phyloP scores from a whole-genome alignment of 2,888 invertebrate genomes.

The Cerastis leucographa region DNA sequence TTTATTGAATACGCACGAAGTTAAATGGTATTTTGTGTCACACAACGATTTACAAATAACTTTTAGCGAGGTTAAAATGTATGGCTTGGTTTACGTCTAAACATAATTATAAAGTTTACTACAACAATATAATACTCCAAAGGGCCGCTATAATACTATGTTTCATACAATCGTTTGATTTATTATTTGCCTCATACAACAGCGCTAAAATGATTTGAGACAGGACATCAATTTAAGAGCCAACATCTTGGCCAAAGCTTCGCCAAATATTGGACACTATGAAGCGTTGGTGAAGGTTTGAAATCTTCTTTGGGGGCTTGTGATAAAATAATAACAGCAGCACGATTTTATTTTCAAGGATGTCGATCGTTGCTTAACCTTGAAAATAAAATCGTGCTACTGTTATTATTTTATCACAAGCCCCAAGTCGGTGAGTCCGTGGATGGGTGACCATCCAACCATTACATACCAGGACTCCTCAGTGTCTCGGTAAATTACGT shows the following conservation, averaged over 20 bases:
- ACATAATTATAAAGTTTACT: slow-evolving; percentile 22
- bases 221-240: slow-evolving; percentile 34
- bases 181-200: slow-evolving; percentile 22
- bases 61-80: not conserved
- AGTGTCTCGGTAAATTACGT: not conserved
- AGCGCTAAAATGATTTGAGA: slow-evolving; percentile 29
- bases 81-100: slow-evolving; percentile 15
- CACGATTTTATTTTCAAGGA: not conserved
- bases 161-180: slow-evolving; percentile 2
- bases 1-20: not conserved
- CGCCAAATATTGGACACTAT: slow-evolving; percentile 19
- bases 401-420: too few species aligned
- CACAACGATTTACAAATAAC: not conserved
- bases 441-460: not conserved
- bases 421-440: too few species aligned
- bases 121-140: slow-evolving; percentile 2
- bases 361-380: too few species aligned
- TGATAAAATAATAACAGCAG: not conserved
- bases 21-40: not conserved
- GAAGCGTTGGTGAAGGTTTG: not conserved
- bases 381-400: too few species aligned
- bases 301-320: not conserved
- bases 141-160: not conserved
- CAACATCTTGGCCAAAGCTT: slow-evolving; percentile 3
- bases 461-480: not conserved